These are phyloP conservation scores for Dexiosoma caninum DNA, from an alignment of 2,888 invertebrate genomes.

Conservation along the genomic window DNA sequence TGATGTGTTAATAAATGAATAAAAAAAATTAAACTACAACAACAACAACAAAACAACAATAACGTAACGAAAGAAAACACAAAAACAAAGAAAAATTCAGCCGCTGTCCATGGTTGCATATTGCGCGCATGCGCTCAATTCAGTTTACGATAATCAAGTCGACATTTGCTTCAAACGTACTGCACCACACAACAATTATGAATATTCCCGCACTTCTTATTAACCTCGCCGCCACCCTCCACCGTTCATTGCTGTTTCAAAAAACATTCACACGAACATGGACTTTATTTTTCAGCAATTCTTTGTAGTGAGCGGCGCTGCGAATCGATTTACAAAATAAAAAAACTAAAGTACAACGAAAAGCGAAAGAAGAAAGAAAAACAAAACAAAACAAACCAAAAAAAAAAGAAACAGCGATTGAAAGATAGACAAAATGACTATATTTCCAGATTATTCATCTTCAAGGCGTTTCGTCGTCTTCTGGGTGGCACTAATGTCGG, in stretches of 20 bases:
- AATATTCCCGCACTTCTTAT: conserved; percentile 7
- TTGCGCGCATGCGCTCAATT: conserved; percentile 51
- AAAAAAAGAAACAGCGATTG: background rate
- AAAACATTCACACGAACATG: conserved; percentile 23
- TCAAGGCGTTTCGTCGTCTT: conserved; percentile 47
- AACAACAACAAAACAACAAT: background rate
- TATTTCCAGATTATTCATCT: conserved; percentile 56
- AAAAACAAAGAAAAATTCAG: background rate
- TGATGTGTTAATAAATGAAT: conserved; percentile 52
- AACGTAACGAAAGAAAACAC: background rate
- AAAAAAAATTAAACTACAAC: background rate
- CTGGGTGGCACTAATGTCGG: conserved; percentile 57
- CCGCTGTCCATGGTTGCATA: conserved; percentile 43
- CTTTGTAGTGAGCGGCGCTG: conserved; percentile 57
- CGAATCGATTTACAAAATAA: conserved; percentile 54
- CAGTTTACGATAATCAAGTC: conserved; percentile 46
- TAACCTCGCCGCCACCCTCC: background rate
- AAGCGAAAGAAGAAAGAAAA: background rate
- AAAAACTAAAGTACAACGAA: conserved; percentile 11
- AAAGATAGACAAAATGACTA: conserved; percentile 56
- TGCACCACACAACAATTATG: conserved; percentile 46
- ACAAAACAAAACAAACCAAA: background rate
- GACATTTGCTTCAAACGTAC: conserved; percentile 54
- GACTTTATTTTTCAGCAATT: conserved; percentile 5
- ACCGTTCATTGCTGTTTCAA: background rate